Conservation (phyloP, 2,888 invertebrate genomes). For the Epicampocera succincta region DNA sequence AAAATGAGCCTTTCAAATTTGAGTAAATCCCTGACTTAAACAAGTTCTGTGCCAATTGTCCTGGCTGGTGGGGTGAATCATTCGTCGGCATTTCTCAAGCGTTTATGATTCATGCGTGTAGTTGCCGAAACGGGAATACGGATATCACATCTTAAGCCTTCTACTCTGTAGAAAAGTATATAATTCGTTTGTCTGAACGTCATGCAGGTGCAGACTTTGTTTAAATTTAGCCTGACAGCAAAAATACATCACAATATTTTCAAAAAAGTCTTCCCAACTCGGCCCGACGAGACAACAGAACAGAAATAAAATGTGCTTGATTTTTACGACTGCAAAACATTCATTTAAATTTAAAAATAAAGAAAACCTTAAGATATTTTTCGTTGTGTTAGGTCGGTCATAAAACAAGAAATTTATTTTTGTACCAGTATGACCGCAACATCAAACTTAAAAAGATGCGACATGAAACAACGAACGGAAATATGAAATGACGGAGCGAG, state of each 20-base stretch:
- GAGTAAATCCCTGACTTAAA: too few species aligned
- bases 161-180: background rate
- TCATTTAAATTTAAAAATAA: background rate
- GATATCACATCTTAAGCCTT: background rate
- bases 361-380: background rate
- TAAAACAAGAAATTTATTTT: constrained; percentile 3
- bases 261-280: too few species aligned
- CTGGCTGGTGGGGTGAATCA: background rate
- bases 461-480: background rate
- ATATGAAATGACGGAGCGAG: background rate
- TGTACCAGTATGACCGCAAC: background rate
- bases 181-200: background rate
- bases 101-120: background rate
- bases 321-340: too few species aligned
- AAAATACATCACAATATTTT: background rate
- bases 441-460: background rate
- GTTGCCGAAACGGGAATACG: background rate
- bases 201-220: background rate
- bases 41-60: too few species aligned
- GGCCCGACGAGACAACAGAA: too few species aligned
- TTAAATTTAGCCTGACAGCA: background rate
- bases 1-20: too few species aligned
- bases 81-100: background rate
- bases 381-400: constrained; percentile 9
- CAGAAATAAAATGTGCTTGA: too few species aligned